phyloP scores from a whole-genome alignment of 2,888 invertebrate species.

The Iselma pallidipennis region DNA sequence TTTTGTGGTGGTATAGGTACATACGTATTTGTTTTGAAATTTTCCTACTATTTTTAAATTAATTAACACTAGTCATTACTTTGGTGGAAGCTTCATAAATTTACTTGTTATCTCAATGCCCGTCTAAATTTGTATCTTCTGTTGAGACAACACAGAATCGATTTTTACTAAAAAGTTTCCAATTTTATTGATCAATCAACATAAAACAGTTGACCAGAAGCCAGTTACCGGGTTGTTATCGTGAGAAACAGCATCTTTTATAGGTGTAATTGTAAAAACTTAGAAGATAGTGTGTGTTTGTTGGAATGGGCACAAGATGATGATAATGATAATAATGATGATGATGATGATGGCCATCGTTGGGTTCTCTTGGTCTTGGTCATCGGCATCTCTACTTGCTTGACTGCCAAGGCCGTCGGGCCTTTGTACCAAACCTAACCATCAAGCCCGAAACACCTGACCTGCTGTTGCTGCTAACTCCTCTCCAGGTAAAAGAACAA shows the following conservation, averaged over 20 bases:
- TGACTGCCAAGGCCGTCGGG: slow-evolving; percentile 37
- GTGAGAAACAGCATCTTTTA: not conserved
- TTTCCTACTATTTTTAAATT: no score
- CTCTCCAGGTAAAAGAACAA: slow-evolving; percentile 36
- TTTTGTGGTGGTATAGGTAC: not conserved
- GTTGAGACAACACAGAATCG: no score
- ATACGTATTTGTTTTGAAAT: no score
- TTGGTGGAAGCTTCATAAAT: no score
- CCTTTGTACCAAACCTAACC: slow-evolving; percentile 32
- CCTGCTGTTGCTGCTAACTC: no score
- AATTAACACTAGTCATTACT: no score
- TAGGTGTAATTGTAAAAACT: not conserved
- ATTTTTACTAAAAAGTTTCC: no score
- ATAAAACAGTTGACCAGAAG: not conserved
- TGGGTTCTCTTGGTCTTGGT: slow-evolving; percentile 31
- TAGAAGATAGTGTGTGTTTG: no score
- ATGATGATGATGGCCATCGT: not conserved
- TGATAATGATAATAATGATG: not conserved
- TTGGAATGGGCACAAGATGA: no score
- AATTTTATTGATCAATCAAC: no score
- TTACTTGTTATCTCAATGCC: not conserved
- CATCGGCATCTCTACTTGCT: slow-evolving; percentile 35
- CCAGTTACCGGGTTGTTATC: not conserved
- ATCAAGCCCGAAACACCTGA: slow-evolving; percentile 28
- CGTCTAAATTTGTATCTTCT: not conserved